Percentiles rank a stretch among this genome's conserved stretches.
phyloP scores from a whole-genome alignment of 2,113 vertebrate genomes.

The Poicephalus gulielmi region DNA sequence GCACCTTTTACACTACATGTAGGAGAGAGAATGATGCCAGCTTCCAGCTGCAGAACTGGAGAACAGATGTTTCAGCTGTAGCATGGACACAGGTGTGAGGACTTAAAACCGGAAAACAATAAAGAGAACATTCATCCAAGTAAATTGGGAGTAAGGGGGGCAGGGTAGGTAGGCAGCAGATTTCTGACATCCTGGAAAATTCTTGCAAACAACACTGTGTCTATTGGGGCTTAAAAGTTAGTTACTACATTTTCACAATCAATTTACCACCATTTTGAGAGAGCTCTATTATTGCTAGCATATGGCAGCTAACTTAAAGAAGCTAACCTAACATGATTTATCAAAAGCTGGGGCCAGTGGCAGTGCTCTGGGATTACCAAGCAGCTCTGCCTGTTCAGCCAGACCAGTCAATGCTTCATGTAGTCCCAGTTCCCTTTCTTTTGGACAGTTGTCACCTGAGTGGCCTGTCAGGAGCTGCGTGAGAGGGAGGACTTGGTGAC shows the following conservation, averaged over 20 bases:
- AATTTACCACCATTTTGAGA: not conserved
- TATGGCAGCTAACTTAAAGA: not conserved
- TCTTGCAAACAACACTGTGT: not conserved
- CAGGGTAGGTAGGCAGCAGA: not conserved
- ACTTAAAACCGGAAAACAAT: not conserved
- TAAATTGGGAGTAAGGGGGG: not conserved
- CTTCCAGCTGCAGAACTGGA: not conserved
- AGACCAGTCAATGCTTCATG: accelerated
- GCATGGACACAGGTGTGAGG: not conserved
- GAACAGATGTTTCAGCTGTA: not conserved
- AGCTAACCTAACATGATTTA: not conserved
- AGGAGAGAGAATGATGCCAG: not conserved
- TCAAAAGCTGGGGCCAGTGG: accelerated
- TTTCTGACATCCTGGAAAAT: not conserved
- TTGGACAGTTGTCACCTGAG: not conserved
- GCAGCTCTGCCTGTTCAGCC: not conserved
- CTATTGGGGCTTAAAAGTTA: not conserved
- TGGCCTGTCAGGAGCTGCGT: accelerated
- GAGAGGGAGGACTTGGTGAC: not conserved
- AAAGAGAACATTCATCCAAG: not conserved
- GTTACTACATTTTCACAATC: not conserved
- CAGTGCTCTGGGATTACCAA: not conserved
- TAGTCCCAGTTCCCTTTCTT: not conserved
- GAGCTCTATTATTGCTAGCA: not conserved
- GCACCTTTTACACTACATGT: not conserved